Base-by-base conservation (phyloP, 1,140 invertebrate genomes). In the Aplysia californica region DNA sequence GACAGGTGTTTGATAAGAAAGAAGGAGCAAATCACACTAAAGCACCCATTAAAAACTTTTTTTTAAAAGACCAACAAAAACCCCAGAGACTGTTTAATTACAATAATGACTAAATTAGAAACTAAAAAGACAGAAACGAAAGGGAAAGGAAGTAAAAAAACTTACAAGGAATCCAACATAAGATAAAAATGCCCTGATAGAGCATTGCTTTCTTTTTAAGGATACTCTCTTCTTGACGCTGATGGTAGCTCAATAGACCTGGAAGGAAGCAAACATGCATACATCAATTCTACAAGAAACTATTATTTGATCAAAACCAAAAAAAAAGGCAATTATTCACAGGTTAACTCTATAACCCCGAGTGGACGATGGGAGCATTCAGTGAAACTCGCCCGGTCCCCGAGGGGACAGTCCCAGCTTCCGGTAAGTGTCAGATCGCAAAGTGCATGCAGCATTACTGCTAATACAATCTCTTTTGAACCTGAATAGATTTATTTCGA, bases 131-230 rank as follows among this genome's bases (percentile, higher is more conserved):
- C 29, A 2, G 59, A 10, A 44, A 2, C 20, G 5, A 41, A 35
- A 66, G 26, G 38, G 10, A 6, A 31, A 74, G n/a, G 2, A 31
- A 41, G 31, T 50, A 38, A 39, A 64, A 36, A 39, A 33, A 76
- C 81, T 81, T 77, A 83, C 81, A 71, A 44, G 81, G 81, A 23
- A 83, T 20, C 81, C 81, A 83, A 58, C 79, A 81, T 20, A 79
- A 21, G 35, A 77, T 59, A 64, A 83, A 81, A 18, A 75, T 79
- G 20, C 50, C 66, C 76, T 81, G 79, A 44, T 83, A 83, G 20
- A 80, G 26, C 20, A 78, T 66, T 5, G 81, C 80, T 71, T 83
- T 80, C 36, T 70, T 79, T 38, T 71, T 77, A 2, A 81, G 58
- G 1, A 64, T 68, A 1, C 36, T n/a, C 31, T 83, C 79, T 58